Percentiles rank a stretch among this genome's conserved stretches.
Evolutionary conservation across 1,140 invertebrate genomes (phyloP).

Genomic region (Argopecten irradians): DNA sequence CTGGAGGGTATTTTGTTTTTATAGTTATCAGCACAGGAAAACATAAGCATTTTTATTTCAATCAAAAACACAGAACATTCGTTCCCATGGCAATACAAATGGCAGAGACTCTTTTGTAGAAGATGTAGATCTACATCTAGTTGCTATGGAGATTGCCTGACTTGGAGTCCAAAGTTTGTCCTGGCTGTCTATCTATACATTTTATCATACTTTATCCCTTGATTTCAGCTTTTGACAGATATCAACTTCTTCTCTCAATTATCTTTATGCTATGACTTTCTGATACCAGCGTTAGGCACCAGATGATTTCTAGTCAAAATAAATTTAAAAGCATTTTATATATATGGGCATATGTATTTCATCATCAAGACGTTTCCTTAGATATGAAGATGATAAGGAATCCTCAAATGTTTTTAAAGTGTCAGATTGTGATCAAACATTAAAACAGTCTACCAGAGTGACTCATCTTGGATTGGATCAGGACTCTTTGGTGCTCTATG

Average conservation of each 20-base stretch:
- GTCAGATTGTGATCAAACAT: neutral
- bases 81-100: neutral
- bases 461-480: neutral
- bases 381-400: neutral
- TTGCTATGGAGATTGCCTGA: neutral
- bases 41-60: slow-evolving; percentile 18
- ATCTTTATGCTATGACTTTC: neutral
- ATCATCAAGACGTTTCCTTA: slow-evolving; percentile 1
- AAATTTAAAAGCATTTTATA: slow-evolving; percentile 24
- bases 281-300: neutral
- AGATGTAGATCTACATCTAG: neutral
- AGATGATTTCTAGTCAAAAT: neutral
- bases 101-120: neutral
- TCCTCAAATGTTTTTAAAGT: slow-evolving; percentile 2
- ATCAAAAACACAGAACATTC: slow-evolving; percentile 11
- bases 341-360: slow-evolving; percentile 22
- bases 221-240: slow-evolving; percentile 14
- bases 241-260: slow-evolving; percentile 11
- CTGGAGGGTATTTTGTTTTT: slow-evolving; percentile 3
- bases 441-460: neutral
- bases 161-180: slow-evolving; percentile 6
- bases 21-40: slow-evolving; percentile 10
- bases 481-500: neutral
- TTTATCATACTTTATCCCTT: neutral
- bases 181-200: neutral